Percentiles rank a stretch among this genome's conserved stretches.
Evolutionary conservation across 2,113 vertebrate species (phyloP).

Genomic region (Xiphorhynchus elegans): DNA sequence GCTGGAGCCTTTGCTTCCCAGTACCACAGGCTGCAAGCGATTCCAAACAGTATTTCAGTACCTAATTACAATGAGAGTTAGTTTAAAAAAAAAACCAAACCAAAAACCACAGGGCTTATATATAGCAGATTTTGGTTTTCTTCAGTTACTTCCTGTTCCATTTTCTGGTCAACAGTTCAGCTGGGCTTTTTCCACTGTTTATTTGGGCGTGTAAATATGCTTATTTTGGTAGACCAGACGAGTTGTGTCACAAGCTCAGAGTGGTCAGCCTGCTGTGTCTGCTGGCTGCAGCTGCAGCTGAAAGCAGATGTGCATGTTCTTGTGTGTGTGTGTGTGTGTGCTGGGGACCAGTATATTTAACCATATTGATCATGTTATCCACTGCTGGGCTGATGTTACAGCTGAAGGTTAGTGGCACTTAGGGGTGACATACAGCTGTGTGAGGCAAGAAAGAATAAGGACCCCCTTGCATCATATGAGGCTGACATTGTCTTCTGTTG

Average conservation of each 20-base stretch:
- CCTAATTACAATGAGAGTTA: neutral
- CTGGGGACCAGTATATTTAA: neutral
- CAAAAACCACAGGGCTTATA: neutral
- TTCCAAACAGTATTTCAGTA: neutral
- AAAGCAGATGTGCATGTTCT: neutral
- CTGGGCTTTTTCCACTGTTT: neutral
- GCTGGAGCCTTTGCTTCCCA: neutral
- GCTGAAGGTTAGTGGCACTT: neutral
- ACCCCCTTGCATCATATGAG: neutral
- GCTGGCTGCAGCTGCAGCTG: neutral
- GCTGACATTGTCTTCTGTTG: neutral
- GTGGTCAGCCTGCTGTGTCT: neutral
- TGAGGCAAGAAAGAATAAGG: neutral
- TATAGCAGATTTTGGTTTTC: neutral
- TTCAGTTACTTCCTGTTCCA: neutral
- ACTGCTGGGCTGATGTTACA: neutral
- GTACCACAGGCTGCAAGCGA: accelerated
- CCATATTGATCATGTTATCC: neutral
- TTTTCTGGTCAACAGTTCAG: neutral
- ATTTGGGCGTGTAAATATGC: neutral
- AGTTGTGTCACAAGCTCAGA: neutral
- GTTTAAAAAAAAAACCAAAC: neutral
- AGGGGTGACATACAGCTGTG: neutral
- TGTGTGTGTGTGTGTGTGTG: neutral
- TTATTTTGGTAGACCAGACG: neutral